Base-by-base conservation (phyloP, 2,797 vertebrate species). In the Sylvilagus floridanus region DNA sequence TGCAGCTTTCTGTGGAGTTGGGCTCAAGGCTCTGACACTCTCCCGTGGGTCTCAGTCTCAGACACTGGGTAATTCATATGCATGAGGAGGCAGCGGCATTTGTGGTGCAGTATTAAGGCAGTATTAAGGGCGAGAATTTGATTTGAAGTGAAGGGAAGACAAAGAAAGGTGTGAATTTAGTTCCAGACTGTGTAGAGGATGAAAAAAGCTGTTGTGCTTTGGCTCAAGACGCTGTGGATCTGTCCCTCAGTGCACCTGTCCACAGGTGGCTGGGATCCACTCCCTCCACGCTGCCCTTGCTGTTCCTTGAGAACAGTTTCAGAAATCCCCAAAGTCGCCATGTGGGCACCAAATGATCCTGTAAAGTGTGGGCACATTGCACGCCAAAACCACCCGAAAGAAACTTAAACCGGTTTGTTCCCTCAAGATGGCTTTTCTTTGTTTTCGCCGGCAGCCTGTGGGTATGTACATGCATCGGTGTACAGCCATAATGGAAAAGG, bases 121-220 rank as follows among this genome's bases (percentile, higher is more conserved):
- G 78, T 71, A 91, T 92, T 91, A 94, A 96, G 93, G 92, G 90
- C 35, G 2, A 95, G 76, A 95, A 87, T 93, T 90, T 81, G 88
- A 96, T 96, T 97, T 94, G 91, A 95, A 96, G 83, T 75, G 93
- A 92, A 11, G 68, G 71, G 90, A 93, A 85, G 54, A 10, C 37
- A 75, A 57, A 77, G 93, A 91, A 95, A 88, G 8, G 88, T 95
- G 94, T 94, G 96, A 96, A 78, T 93, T 86, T 88, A 76, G 2
- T 72, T 94, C 66, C 88, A 91, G 90, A 94, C 85, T 92, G 88
- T 89, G 52, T 83, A 88, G 60, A 91, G 57, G 83, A 96, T 84
- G 78, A 92, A 96, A 83, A 88, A 93, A 71, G 82, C 91, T 69
- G 94, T 75, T 92, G 12, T 32, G 14, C 81, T 93, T 94, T 54